Evolutionary conservation across 2,888 invertebrate genomes (phyloP).

Genomic region (Papilio demoleus): DNA sequence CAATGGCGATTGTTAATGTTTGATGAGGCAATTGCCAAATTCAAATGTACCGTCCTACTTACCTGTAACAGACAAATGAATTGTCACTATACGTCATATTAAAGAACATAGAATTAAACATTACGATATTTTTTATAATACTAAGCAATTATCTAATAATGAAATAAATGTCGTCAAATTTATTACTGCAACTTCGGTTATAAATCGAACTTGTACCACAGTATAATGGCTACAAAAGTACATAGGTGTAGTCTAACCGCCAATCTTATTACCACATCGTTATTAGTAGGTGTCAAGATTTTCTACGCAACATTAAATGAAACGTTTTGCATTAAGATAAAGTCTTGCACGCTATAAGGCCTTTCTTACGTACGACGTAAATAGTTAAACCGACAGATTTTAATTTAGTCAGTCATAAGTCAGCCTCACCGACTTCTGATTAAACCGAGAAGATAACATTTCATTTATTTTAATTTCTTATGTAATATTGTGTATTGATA

Average conservation of each 20-base stretch:
- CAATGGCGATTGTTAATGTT: conserved; percentile 14
- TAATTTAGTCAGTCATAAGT: no score
- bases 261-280: background rate
- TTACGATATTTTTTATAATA: no score
- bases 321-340: conserved; percentile 3
- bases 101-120: no score
- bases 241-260: background rate
- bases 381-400: no score
- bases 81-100: no score
- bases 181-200: background rate
- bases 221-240: background rate
- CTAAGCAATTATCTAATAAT: no score
- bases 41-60: background rate
- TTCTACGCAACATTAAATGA: background rate
- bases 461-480: background rate
- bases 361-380: no score
- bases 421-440: no score
- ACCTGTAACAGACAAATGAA: conserved; percentile 6
- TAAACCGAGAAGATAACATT: no score
- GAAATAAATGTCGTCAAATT: no score
- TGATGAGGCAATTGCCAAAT: conserved; percentile 1
- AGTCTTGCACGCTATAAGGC: background rate
- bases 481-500: background rate
- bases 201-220: background rate
- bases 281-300: background rate